phyloP scores from a whole-genome alignment of 2,888 invertebrate species.

The Eurytoma adleriae region DNA sequence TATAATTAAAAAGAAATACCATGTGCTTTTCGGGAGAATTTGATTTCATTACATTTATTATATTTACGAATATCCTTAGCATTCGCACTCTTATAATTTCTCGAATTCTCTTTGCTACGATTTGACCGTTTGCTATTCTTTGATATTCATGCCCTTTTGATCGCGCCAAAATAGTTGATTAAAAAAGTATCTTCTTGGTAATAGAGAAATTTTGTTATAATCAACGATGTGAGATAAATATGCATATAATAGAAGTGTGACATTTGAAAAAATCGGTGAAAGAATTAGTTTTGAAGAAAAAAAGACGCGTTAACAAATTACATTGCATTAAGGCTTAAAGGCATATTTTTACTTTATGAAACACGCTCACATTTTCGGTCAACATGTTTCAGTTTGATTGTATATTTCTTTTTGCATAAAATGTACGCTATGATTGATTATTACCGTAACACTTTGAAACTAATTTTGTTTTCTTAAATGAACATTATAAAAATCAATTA shows the following conservation, averaged over 20 bases:
- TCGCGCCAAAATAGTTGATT: constrained; percentile 10
- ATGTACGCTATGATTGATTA: too few relatives aligned
- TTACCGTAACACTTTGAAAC: too few relatives aligned
- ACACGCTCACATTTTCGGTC: too few relatives aligned
- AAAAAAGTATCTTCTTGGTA: constrained; percentile 37
- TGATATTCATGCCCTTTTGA: constrained; percentile 43
- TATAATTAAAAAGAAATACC: background rate
- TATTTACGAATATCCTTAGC: constrained; percentile 13
- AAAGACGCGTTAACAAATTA: too few relatives aligned
- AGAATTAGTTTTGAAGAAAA: too few relatives aligned
- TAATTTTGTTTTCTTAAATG: background rate
- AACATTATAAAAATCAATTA: constrained; percentile 64
- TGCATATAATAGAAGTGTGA: background rate
- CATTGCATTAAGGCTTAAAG: too few relatives aligned
- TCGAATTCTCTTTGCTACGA: background rate
- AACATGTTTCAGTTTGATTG: too few relatives aligned
- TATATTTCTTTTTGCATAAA: constrained; percentile 24
- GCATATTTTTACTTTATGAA: too few relatives aligned
- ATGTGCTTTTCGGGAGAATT: constrained; percentile 8
- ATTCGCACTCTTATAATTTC: constrained; percentile 3
- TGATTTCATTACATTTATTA: background rate
- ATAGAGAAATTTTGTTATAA: constrained; percentile 52
- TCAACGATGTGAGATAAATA: constrained; percentile 43
- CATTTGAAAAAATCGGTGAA: background rate
- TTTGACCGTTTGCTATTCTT: constrained; percentile 25